Evolutionary conservation across 2,888 invertebrate species (phyloP).

Genomic region (Limulus polyphemus): DNA sequence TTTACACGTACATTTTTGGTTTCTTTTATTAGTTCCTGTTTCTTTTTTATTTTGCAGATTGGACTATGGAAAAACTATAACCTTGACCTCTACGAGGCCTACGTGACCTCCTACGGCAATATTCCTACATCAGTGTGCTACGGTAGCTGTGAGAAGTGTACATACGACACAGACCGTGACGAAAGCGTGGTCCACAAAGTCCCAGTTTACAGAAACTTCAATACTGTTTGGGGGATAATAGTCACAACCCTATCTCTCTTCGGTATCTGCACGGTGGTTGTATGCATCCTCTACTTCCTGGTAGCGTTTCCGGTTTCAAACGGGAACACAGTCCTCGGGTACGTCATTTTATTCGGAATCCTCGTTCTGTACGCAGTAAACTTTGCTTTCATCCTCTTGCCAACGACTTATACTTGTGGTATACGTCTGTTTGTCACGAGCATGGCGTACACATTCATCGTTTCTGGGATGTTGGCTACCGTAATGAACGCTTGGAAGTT

Average conservation of each 20-base stretch:
- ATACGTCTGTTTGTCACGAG: conserved; percentile 39
- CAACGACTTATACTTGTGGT: conserved; percentile 36
- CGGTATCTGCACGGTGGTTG: conserved; percentile 36
- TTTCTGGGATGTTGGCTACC: conserved; percentile 39
- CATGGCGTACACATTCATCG: conserved; percentile 38
- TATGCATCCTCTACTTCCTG: conserved; percentile 37
- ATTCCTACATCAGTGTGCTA: no score
- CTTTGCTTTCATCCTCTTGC: conserved; percentile 38
- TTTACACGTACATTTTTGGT: no score
- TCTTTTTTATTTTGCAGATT: no score
- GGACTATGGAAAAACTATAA: no score
- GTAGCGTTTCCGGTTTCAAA: conserved; percentile 36
- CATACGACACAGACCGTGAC: no score
- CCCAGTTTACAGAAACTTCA: conserved; percentile 29
- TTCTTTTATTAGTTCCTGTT: no score
- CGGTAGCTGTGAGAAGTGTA: no score
- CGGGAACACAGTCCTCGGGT: conserved; percentile 38
- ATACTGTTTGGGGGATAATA: conserved; percentile 37
- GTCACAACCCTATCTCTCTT: conserved; percentile 34
- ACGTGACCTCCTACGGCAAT: no score
- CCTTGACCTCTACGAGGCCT: no score
- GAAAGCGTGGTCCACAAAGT: no score
- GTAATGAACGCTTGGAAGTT: conserved; percentile 38
- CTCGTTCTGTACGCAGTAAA: conserved; percentile 37
- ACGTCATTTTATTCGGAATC: conserved; percentile 38